Evolutionary conservation across 2,113 vertebrate species (phyloP), one percentile per base, ranked within the genome.

Genomic region (Etheostoma cragini): DNA sequence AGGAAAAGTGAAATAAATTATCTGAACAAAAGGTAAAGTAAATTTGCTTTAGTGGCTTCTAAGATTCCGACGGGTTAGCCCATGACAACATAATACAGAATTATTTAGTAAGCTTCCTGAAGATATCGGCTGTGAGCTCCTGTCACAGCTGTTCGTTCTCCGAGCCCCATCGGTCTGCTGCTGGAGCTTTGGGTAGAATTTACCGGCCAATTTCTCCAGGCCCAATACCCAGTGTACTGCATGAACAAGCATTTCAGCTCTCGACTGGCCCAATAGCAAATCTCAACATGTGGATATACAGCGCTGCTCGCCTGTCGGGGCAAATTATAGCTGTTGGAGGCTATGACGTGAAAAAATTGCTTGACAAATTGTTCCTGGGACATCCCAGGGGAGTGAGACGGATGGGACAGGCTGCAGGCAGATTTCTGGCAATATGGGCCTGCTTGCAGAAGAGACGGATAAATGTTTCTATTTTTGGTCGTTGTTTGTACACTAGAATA

Each of bases 311-410:
- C 49, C 78, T 75, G 76, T 70, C 46, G 24, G 70, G 61, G 77
- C 81, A 91, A 89, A 92, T 91, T 89, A 90, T 78, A 89, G 84
- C 86, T 88, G 80, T 83, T 54, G 73, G 67, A 89, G 82, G 63
- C 84, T 86, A 85, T 87, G 88, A 86, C 69, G 17, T 87, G 84
- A 72, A 90, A 89, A 90, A 92, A 89, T 73, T 76, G 77, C 85
- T 78, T 93, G 88, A 92, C 82, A 91, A 89, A 92, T 89, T 89
- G 83, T 93, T 87, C 82, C 83, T 1, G 65, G 91, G 83, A 88
- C 85, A 88, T 67, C 87, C 80, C 76, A 42, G 75, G 79, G 82
- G 87, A 89, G 85, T 5, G 46, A 57, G 67, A 76, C 21, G 71
- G 81, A 91, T 81, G 69, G 89, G 69, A 90, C 63, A 60, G 53